Evolutionary conservation across 2,797 vertebrate species (phyloP), one percentile per base, ranked within the genome.

Genomic region (Melanotaenia maccullochi): DNA sequence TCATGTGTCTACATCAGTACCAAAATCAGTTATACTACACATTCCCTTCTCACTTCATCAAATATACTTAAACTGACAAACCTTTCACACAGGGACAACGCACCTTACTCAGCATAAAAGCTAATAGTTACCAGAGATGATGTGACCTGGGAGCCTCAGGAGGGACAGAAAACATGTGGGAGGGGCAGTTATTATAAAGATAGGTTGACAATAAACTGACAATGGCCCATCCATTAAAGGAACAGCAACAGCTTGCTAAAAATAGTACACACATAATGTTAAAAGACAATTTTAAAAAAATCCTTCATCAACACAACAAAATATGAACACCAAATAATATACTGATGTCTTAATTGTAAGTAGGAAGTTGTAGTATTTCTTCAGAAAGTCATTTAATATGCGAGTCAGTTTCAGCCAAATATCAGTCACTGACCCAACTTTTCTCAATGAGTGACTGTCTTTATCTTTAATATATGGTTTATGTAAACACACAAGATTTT

Each of bases 231-330:
- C 40, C 49, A 76, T 85, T 88, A 64, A 75, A 85, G 80, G 79
- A 85, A 73, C 42, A 11, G 59, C 72, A 74, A 64, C 79, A 72
- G 62, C n/a, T 35, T 47, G 58, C 83, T 82, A 88, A 87, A 85
- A 87, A 88, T 87, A 90, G 79, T 55, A 35, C 16, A 16, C 22
- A 44, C 56, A 86, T 66, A 82, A 79, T 20, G 28, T 51, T 71
- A 72, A 82, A 79, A 80, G 70, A 68, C 71, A 38, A 68, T 79
- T 72, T 51, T 14, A 14, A 40, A 40, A 40, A 40, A n/a, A 28
- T 13, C 38, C 25, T 24, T 61, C 0, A 28, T 58, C 51, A 62
- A 8, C 32, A 49, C 5, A 49, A 1, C 47, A 7, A 49, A 2
- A 49, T 9, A 22, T 5, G n/a, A 40, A 14, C 38, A 13, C 4